phyloP scores from a whole-genome alignment of 2,888 invertebrate species.

The Cryptus viduatorius region DNA sequence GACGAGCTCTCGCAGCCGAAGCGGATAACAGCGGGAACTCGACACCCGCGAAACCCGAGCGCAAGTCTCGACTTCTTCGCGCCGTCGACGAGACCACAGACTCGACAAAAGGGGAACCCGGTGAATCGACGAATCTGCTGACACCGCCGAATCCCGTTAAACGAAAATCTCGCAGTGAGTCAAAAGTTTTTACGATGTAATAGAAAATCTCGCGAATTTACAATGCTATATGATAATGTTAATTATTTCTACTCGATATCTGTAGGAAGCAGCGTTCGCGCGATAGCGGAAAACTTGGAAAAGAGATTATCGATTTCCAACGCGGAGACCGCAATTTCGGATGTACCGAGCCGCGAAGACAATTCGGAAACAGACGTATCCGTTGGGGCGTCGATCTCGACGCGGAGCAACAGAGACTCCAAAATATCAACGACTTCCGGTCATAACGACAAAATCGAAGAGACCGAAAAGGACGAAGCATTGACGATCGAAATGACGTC shows the following conservation, averaged over 20 bases:
- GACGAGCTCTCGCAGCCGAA: conserved; percentile 62
- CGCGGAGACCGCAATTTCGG: conserved; percentile 48
- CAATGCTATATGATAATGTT: background rate
- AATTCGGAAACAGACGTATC: conserved; percentile 63
- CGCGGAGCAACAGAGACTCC: conserved; percentile 38
- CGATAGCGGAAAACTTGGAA: conserved; percentile 71
- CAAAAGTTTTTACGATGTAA: background rate
- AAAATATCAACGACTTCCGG: conserved; percentile 20
- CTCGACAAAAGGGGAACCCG: conserved; percentile 52
- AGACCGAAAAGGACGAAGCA: conserved; percentile 61
- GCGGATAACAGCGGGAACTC: conserved; percentile 65
- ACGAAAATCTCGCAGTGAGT: conserved; percentile 62
- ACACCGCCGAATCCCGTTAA: conserved; percentile 66
- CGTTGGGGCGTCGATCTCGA: conserved; percentile 41
- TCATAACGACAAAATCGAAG: conserved; percentile 8
- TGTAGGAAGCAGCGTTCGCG: conserved; percentile 71
- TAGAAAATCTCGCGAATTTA: background rate
- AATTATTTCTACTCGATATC: background rate
- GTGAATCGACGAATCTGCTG: conserved; percentile 76
- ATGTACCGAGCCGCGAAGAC: conserved; percentile 57
- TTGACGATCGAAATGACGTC: conserved; percentile 29
- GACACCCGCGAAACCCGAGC: conserved; percentile 75
- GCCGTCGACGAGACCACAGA: conserved; percentile 60
- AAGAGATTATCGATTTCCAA: conserved; percentile 67
- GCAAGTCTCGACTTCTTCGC: conserved; percentile 74